Evolutionary conservation across 2,113 vertebrate species (phyloP), one percentile per base, ranked within the genome.

Genomic region (Scytalopus superciliaris): DNA sequence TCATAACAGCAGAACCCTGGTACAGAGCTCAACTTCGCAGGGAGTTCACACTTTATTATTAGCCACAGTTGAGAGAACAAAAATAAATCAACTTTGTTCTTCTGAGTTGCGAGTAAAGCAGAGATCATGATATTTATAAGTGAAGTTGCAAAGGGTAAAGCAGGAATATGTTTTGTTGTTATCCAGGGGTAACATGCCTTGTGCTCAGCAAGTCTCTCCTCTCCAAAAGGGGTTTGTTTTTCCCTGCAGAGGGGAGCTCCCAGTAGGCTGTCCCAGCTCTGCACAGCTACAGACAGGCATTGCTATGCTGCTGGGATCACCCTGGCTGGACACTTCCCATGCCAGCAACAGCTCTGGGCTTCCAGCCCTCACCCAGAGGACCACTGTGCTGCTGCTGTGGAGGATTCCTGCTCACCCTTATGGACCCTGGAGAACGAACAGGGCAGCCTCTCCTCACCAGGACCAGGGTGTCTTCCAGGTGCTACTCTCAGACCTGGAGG

Each of bases 11-110:
- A 55, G 70, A 94, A 70, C 28, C 74, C 17, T 39, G 33, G 64
- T 84, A 45, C 55, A 33, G 77, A 73, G 78, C 85, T 86, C 84
- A 87, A 62, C 79, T 62, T 33, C 57, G 45, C 66, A 8, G 67
- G 50, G 55, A 87, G 94, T n/a, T 95, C 35, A 18, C 89, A 52
- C 93, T 92, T 95, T 91, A 90, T 95, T 96, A 81, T 92, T 95
- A 95, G 94, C 73, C 60, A 16, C 73, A 81, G 94, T 39, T 81
- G 89, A 92, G 89, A 90, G 94, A 69, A 90, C 33, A 86, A 72
- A 67, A 90, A 95, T 96, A 96, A 94, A 97, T 92, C 80, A 92
- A 6, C 64, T 45, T 74, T 16, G 24, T 60, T 83, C 75, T 47
- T 33, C 3, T 17, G 75, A 55, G 59, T 4, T 44, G 81, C 0